Conservation (phyloP, 2,888 invertebrate genomes). For the Cephus runcator region DNA sequence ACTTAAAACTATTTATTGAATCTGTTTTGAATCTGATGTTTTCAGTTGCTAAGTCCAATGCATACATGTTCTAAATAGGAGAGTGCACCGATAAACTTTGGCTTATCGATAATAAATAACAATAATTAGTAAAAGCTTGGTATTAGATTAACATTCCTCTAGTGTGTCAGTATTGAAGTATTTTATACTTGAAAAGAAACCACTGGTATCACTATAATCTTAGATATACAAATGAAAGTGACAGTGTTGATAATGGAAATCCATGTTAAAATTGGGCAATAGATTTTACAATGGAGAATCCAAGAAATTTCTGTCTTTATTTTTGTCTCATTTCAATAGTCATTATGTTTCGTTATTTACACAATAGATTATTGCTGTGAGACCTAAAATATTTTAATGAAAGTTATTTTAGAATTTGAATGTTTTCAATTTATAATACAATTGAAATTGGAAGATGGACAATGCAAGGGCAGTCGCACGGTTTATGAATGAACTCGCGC, state of each 20-base stretch:
- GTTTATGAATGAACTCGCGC: not conserved
- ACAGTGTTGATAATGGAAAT: not conserved
- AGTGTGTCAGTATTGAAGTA: not conserved
- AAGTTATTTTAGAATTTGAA: not conserved
- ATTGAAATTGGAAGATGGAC: not conserved
- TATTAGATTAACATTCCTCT: not conserved
- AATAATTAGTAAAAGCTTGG: not conserved
- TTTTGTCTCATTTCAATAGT: not conserved
- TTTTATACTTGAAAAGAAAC: not conserved
- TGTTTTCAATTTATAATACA: not conserved
- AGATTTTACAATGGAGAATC: not conserved
- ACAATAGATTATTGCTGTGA: not conserved
- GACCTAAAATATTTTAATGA: not conserved
- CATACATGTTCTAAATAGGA: not conserved
- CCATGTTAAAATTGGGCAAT: too few species aligned
- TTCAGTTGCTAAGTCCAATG: not conserved
- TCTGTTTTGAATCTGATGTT: not conserved
- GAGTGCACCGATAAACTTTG: slow-evolving; percentile 17
- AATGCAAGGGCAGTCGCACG: not conserved
- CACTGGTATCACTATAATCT: not conserved
- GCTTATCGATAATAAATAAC: slow-evolving; percentile 9
- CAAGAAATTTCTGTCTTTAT: too few species aligned
- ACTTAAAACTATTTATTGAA: not conserved
- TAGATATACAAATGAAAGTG: not conserved
- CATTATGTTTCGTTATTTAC: not conserved